These are phyloP conservation scores for Oncopodura yosiiana DNA, from an alignment of 1,140 invertebrate genomes.

Conservation along the genomic window DNA sequence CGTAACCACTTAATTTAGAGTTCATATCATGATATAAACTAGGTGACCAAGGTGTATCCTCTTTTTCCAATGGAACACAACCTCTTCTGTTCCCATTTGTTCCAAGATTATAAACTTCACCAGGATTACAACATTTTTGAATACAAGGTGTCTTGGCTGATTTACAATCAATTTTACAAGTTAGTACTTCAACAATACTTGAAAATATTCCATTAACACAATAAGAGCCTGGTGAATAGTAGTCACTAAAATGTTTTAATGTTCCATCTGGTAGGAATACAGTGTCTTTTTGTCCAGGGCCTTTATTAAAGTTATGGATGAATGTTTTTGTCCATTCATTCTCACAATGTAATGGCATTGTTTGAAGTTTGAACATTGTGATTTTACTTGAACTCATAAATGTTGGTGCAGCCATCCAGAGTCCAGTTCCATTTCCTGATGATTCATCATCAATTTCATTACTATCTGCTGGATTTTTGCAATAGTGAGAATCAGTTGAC, in stretches of 20 bases:
- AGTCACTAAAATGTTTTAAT: conserved; percentile 13
- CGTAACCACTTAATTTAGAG: not conserved
- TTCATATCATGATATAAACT: conserved; percentile 14
- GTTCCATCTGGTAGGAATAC: conserved; percentile 19
- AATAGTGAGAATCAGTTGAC: conserved; percentile 11
- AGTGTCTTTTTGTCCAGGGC: not conserved
- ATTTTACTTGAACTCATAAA: conserved; percentile 14
- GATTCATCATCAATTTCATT: not conserved
- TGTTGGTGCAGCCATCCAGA: conserved; percentile 16
- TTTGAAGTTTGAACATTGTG: conserved; percentile 11
- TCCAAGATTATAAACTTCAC: conserved; percentile 21
- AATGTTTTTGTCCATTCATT: conserved; percentile 17
- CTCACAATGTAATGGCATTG: conserved; percentile 8
- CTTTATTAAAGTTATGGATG: conserved; percentile 12
- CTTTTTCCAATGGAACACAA: conserved; percentile 7
- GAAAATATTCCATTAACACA: conserved; percentile 22
- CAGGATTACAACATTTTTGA: conserved; percentile 19
- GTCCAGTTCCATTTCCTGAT: not conserved
- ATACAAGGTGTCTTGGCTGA: conserved; percentile 11
- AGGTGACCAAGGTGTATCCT: conserved; percentile 10
- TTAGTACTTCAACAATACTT: conserved; percentile 19
- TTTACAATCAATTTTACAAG: conserved; percentile 19
- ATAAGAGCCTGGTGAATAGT: conserved; percentile 12
- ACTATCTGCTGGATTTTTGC: not conserved
- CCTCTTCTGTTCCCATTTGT: conserved; percentile 9